Evolutionary conservation across 2,113 vertebrate genomes (phyloP).

Genomic region (Semicossyphus pulcher): DNA sequence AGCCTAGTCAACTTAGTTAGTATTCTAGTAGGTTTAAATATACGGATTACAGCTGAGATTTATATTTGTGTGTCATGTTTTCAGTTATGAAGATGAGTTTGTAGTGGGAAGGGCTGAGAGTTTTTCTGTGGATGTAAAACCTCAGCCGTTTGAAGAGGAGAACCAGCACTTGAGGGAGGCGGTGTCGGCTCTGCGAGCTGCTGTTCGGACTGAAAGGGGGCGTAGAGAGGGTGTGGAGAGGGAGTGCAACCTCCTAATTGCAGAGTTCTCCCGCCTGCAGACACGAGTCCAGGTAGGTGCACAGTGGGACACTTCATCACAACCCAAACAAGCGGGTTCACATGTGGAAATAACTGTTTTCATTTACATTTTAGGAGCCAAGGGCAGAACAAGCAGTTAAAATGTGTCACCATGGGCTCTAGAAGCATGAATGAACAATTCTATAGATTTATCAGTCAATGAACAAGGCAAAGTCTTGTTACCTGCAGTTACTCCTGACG

Average conservation of each 20-base stretch:
- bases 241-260: slow-evolving; percentile 89
- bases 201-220: slow-evolving; percentile 90
- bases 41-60: too few relatives aligned
- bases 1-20: neutral
- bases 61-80: neutral
- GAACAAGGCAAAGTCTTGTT: too few relatives aligned
- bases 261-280: slow-evolving; percentile 92
- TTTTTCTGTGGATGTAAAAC: slow-evolving; percentile 87
- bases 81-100: slow-evolving; percentile 72
- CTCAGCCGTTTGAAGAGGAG: slow-evolving; percentile 89
- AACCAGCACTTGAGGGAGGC: slow-evolving; percentile 91
- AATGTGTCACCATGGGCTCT: too few relatives aligned
- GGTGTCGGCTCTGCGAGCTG: slow-evolving; percentile 88
- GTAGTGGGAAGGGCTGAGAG: slow-evolving; percentile 67
- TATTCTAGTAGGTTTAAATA: neutral
- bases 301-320: neutral
- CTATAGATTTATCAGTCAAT: too few relatives aligned
- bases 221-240: slow-evolving; percentile 90
- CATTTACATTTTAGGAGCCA: too few relatives aligned
- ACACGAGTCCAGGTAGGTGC: slow-evolving; percentile 80
- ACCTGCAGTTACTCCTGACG: too few relatives aligned
- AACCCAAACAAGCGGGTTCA: neutral
- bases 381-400: too few relatives aligned
- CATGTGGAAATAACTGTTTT: too few relatives aligned
- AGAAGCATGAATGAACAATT: too few relatives aligned